A percentile compares a stretch with the other conserved stretches of the same genome.
These are phyloP conservation scores for Bhutanitis thaidina DNA, from an alignment of 2,888 invertebrate species.

Conservation along the genomic window DNA sequence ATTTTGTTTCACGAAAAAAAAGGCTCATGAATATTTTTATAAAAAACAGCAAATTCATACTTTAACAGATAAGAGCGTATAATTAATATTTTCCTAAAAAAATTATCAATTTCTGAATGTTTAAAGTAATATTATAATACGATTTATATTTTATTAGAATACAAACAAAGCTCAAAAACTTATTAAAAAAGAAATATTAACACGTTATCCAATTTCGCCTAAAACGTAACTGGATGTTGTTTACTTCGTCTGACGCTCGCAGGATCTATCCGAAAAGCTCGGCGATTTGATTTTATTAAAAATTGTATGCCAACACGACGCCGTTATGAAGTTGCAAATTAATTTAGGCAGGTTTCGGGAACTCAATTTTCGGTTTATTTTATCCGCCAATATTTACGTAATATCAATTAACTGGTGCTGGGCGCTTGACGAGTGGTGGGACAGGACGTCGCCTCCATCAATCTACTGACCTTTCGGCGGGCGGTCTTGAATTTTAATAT, in stretches of 20 bases:
- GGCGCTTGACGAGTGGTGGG: constrained; percentile 33
- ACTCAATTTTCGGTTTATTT: constrained; percentile 77
- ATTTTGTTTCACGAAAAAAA: no score
- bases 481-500: constrained; percentile 32
- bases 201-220: constrained; percentile 20
- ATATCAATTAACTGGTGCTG: constrained; percentile 68
- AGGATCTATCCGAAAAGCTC: constrained; percentile 37
- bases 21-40: no score
- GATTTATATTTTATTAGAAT: no score
- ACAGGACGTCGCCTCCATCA: constrained; percentile 39
- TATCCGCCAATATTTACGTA: constrained; percentile 76
- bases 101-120: no score
- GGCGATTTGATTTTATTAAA: constrained; percentile 66
- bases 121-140: no score
- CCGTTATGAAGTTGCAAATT: constrained; percentile 76
- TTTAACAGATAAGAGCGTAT: no score
- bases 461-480: constrained; percentile 45
- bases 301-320: constrained; percentile 58
- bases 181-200: constrained; percentile 6
- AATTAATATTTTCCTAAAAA: no score
- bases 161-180: neutral
- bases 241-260: constrained; percentile 30
- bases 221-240: constrained; percentile 28
- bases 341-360: constrained; percentile 71
- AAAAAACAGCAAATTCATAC: no score